Evolutionary conservation across 23 tunicate species (phyloP).

Genomic region (Halocynthia aurantium): DNA sequence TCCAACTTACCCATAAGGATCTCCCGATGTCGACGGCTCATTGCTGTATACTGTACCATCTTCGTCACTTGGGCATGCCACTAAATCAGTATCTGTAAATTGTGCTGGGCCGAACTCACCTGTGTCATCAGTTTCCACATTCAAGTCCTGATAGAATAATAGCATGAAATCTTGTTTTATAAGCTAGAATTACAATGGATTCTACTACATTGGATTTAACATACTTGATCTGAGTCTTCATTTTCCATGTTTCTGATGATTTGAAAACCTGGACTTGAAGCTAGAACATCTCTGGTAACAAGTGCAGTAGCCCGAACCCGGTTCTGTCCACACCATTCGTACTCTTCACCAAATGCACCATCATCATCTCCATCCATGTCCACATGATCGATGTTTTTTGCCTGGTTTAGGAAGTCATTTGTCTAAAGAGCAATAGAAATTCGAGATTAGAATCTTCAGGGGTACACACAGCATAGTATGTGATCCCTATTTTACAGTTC

Average conservation of each 20-base stretch:
- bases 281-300: conserved; percentile 11
- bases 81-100: conserved; percentile 39
- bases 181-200: background rate
- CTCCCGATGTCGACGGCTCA: background rate
- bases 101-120: conserved; percentile 45
- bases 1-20: too few relatives aligned
- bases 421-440: background rate
- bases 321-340: conserved; percentile 64
- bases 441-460: background rate
- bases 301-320: conserved; percentile 29
- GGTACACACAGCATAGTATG: background rate
- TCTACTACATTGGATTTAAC: background rate
- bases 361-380: background rate
- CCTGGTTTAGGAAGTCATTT: background rate
- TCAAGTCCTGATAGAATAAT: conserved; percentile 21
- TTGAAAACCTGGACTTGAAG: conserved; percentile 14
- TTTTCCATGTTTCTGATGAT: background rate
- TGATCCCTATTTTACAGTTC: background rate
- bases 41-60: background rate
- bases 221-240: conserved; percentile 24
- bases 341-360: conserved; percentile 20
- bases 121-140: conserved; percentile 63
- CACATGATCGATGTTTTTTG: too few relatives aligned
- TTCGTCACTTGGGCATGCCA: conserved; percentile 10
- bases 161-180: background rate